These are phyloP conservation scores for Anoplopoma fimbria DNA, from an alignment of 2,113 vertebrate genomes.

Conservation along the genomic window DNA sequence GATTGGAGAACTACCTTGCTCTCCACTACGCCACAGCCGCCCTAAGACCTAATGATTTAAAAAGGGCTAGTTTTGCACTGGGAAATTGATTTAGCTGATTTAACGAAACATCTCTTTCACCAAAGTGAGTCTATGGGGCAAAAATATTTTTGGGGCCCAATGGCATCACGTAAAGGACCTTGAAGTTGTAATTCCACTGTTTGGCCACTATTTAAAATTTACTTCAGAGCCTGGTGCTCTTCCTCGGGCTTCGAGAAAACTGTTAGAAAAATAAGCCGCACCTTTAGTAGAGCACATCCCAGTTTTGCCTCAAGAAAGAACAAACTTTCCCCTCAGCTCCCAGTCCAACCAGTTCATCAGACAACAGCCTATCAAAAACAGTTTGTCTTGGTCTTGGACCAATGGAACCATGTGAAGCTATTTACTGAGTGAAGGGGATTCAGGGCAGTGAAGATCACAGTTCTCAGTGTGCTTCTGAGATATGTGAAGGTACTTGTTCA, in stretches of 20 bases:
- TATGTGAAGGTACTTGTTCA: not conserved
- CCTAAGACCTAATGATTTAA: too few relatives aligned
- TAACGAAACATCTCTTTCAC: not conserved
- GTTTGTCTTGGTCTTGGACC: not conserved
- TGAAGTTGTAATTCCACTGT: not conserved
- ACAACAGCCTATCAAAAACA: not conserved
- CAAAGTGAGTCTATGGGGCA: not conserved
- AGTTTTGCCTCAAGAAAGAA: conserved; percentile 23
- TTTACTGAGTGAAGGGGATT: not conserved
- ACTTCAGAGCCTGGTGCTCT: not conserved
- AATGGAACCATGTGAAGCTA: not conserved
- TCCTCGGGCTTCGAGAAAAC: not conserved
- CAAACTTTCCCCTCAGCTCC: not conserved
- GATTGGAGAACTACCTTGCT: too few relatives aligned
- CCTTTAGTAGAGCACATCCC: not conserved
- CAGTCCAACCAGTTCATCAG: conserved; percentile 40
- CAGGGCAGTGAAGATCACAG: not conserved
- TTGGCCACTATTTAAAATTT: not conserved
- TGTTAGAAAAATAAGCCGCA: not conserved
- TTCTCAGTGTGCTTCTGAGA: not conserved
- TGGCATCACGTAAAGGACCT: not conserved
- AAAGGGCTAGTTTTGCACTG: too few relatives aligned
- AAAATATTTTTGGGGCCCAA: not conserved
- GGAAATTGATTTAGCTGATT: not conserved
- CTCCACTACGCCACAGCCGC: too few relatives aligned